Conservation (phyloP, 2,888 invertebrate species). For the Ectemnius cavifrons region DNA sequence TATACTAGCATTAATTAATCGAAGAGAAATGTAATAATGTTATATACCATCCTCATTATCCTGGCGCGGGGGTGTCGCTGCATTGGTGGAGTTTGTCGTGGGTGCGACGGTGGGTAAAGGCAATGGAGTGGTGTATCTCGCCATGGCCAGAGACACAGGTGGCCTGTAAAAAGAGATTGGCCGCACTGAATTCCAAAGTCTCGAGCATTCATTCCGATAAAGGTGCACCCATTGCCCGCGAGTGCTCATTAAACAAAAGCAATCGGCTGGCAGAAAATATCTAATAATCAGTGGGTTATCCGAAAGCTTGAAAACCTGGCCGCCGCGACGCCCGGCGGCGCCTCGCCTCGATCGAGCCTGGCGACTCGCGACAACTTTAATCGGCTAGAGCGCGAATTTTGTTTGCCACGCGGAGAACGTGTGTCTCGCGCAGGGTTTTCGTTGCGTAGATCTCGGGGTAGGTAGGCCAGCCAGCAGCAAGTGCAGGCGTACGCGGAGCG, state of each 20-base stretch:
- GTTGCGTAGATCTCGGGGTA: conserved; percentile 40
- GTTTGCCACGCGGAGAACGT: conserved; percentile 44
- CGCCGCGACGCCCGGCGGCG: no score
- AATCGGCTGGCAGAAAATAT: no score
- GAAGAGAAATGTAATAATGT: neutral
- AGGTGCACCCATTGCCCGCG: no score
- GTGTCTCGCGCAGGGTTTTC: conserved; percentile 39
- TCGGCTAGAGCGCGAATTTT: conserved; percentile 41
- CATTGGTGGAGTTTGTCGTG: conserved; percentile 73
- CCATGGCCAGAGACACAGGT: conserved; percentile 88
- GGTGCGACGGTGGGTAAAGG: conserved; percentile 76
- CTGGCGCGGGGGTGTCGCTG: conserved; percentile 77
- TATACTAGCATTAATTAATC: neutral
- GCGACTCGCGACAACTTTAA: conserved; percentile 50
- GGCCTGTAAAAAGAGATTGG: conserved; percentile 80
- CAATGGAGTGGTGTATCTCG: conserved; percentile 79
- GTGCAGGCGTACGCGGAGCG: conserved; percentile 12
- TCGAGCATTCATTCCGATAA: no score
- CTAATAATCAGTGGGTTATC: no score
- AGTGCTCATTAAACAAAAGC: no score
- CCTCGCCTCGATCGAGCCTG: no score
- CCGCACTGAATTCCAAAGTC: neutral
- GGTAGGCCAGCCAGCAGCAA: conserved; percentile 31
- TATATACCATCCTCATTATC: conserved; percentile 83
- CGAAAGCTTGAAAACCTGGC: no score